Evolutionary conservation across 1,140 invertebrate species (phyloP), one percentile per base, ranked within the genome.

Genomic region (Orchesella cincta): DNA sequence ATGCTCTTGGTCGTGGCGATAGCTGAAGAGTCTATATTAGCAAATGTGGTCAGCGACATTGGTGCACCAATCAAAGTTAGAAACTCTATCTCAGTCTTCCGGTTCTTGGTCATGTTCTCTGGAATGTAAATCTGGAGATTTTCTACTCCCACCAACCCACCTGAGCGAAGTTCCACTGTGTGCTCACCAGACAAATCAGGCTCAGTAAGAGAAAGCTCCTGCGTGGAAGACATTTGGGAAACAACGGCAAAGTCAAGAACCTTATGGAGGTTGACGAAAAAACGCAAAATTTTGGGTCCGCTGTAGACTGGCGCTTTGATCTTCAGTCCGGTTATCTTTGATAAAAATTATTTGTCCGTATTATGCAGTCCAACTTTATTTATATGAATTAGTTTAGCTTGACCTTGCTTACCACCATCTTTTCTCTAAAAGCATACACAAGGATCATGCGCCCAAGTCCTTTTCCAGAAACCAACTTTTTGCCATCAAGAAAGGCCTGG

Each of bases 321-420:
- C 39, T 73, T 73, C 20, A 73, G 54, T 5, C 8, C 28, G 8
- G 71, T 46, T 1, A 36, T 39, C n/a, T n/a, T n/a, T 12, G n/a
- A 51, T 51, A 51, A 51, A 51, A 14, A 51, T 51, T 51, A n/a
- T n/a, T n/a, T n/a, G n/a, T n/a, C n/a, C n/a, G n/a, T n/a, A n/a
- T n/a, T n/a, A n/a, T n/a, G n/a, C n/a, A 51, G 12, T n/a, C n/a
- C 23, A 51, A 51, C 12, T 51, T 51, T 12, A 51, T 51, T 23
- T n/a, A 14, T 51, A 51, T 51, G 12, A n/a, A 51, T 51, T 51
- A 51, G 12, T 14, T 51, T 51, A 51, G n/a, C n/a, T 51, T 51
- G 14, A 71, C n/a, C n/a, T n/a, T n/a, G n/a, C n/a, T n/a, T n/a
- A n/a, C n/a, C 1, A 73, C 35, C 71, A 73, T 73, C 39, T 73